These are phyloP conservation scores for Carposina sasakii DNA, from an alignment of 1,140 invertebrate genomes.

Conservation along the genomic window DNA sequence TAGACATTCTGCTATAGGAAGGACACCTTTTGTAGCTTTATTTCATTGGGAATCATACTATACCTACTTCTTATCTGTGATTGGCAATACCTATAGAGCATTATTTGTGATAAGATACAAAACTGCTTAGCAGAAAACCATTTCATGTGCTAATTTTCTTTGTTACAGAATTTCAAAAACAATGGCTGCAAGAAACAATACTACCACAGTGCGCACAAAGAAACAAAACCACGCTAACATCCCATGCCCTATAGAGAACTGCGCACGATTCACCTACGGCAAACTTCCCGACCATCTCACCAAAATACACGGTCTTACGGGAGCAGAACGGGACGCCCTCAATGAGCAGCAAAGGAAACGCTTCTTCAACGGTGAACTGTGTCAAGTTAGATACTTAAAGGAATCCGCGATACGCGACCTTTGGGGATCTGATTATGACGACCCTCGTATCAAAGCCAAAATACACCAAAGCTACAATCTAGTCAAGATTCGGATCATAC, in stretches of 20 bases:
- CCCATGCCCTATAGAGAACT: conserved; percentile 70
- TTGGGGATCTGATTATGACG: conserved; percentile 69
- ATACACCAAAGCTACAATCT: conserved; percentile 68
- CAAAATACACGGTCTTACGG: conserved; percentile 66
- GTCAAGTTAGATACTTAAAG: conserved; percentile 68
- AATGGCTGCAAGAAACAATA: conserved; percentile 45
- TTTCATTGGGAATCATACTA: too few species aligned
- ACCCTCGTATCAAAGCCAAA: conserved; percentile 63
- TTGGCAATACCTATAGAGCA: too few species aligned
- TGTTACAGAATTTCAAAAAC: conserved; percentile 33
- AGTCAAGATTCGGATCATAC: conserved; percentile 70
- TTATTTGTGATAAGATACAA: too few species aligned
- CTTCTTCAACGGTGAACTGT: conserved; percentile 71
- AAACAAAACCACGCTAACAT: conserved; percentile 72
- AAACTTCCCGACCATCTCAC: conserved; percentile 70
- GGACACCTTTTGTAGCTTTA: too few species aligned
- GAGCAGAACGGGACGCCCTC: conserved; percentile 62
- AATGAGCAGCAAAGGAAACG: conserved; percentile 70
- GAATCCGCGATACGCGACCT: conserved; percentile 69
- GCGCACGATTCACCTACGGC: conserved; percentile 68
- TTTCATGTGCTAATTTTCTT: too few species aligned
- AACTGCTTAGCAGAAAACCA: conserved; percentile 1
- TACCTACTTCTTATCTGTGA: too few species aligned
- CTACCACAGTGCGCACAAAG: conserved; percentile 51
- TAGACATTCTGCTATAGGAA: too few species aligned